These are phyloP conservation scores for Eupithecia tripunctaria DNA, from an alignment of 2,888 invertebrate species.

Conservation along the genomic window DNA sequence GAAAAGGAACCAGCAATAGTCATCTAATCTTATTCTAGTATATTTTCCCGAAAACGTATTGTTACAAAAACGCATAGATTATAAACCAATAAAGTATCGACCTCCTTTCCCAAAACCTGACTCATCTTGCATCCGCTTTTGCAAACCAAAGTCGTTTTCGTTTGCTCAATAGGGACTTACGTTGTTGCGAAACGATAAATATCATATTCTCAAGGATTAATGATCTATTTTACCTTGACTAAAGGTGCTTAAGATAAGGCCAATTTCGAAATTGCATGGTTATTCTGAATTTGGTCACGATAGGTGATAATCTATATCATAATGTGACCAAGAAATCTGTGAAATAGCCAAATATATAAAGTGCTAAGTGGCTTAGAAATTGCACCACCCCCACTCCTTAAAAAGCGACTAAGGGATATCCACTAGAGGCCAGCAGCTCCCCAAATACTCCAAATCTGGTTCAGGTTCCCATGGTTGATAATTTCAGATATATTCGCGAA, in stretches of 20 bases:
- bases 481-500: too few species aligned
- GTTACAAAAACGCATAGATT: neutral
- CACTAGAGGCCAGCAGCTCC: too few species aligned
- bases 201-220: slow-evolving; percentile 7
- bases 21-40: too few species aligned
- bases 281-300: slow-evolving; percentile 6
- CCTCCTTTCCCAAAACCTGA: slow-evolving; percentile 7
- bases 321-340: neutral
- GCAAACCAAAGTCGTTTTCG: slow-evolving; percentile 7
- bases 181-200: neutral
- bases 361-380: too few species aligned
- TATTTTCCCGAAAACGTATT: neutral
- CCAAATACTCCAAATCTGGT: too few species aligned
- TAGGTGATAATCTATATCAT: neutral
- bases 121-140: slow-evolving; percentile 10
- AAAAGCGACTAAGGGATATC: too few species aligned
- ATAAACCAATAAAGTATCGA: neutral
- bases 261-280: slow-evolving; percentile 8
- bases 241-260: slow-evolving; percentile 7
- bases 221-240: slow-evolving; percentile 9
- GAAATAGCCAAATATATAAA: neutral
- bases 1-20: too few species aligned
- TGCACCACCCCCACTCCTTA: too few species aligned
- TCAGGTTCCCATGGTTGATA: too few species aligned
- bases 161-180: slow-evolving; percentile 5